phyloP scores from a whole-genome alignment of 2,888 invertebrate species.

The Diaperis boleti region DNA sequence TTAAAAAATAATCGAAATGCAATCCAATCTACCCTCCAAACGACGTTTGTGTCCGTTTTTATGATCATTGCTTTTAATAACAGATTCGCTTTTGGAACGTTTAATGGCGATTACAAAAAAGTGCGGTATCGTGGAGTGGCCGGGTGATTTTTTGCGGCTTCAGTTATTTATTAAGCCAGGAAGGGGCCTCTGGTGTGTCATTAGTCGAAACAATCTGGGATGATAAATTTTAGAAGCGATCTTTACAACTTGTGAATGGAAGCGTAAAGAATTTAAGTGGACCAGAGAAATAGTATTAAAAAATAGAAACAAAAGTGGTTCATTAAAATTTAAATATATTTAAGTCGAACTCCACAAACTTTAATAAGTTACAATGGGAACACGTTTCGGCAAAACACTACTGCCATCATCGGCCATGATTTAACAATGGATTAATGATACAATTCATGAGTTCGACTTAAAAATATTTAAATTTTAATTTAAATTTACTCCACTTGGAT shows the following conservation, averaged over 20 bases:
- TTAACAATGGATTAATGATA: too few species aligned
- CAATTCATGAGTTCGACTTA: too few species aligned
- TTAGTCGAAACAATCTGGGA: conserved; percentile 11
- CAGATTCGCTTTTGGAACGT: conserved; percentile 8
- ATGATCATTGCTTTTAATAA: conserved; percentile 24
- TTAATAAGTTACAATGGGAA: too few species aligned
- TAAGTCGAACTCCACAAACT: too few species aligned
- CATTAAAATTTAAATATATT: too few species aligned
- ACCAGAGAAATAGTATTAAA: conserved; percentile 29
- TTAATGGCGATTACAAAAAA: conserved; percentile 14
- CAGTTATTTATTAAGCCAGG: conserved; percentile 15
- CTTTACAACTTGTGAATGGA: conserved; percentile 26
- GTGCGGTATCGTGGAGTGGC: conserved; percentile 4
- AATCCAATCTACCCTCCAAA: conserved; percentile 21
- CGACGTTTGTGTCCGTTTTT: conserved; percentile 17
- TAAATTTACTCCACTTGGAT: too few species aligned
- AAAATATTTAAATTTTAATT: too few species aligned
- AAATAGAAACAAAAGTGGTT: too few species aligned
- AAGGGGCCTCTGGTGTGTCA: conserved; percentile 4
- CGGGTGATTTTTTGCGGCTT: conserved; percentile 16
- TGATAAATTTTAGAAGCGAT: conserved; percentile 22
- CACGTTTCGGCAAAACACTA: too few species aligned
- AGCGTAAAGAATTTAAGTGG: conserved; percentile 32
- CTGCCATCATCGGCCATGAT: too few species aligned
- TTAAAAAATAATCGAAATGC: conserved; percentile 23